A percentile compares a stretch with the other conserved stretches of the same genome.
phyloP scores from a whole-genome alignment of 1,140 invertebrate genomes.

The Semibalanus balanoides region DNA sequence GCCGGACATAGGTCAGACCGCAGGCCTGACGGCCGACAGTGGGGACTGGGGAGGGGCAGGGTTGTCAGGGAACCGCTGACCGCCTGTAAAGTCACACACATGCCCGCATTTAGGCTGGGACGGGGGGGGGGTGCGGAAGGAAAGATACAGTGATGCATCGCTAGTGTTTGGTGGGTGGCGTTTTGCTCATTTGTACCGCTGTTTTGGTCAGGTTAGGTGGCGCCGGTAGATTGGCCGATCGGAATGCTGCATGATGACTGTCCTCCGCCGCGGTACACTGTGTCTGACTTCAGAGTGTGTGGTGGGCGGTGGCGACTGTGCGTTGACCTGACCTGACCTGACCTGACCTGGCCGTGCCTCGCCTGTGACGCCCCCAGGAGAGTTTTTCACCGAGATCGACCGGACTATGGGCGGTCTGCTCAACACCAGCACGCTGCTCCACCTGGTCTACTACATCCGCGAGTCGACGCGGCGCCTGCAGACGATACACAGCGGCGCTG shows the following conservation, averaged over 20 bases:
- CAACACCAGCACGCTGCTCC: not conserved
- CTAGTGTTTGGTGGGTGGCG: too few species aligned
- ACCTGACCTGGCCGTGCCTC: not conserved
- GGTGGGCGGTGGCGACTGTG: not conserved
- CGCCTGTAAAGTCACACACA: too few species aligned
- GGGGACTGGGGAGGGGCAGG: too few species aligned
- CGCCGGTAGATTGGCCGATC: too few species aligned
- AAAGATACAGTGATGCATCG: not conserved
- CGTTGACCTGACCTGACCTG: not conserved
- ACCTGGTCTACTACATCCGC: conserved; percentile 3
- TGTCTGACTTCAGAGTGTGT: too few species aligned
- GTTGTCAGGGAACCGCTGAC: too few species aligned
- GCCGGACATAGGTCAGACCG: not conserved
- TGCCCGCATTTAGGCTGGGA: too few species aligned
- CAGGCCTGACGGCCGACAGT: too few species aligned
- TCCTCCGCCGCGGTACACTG: too few species aligned
- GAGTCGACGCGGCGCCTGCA: not conserved
- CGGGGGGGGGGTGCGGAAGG: not conserved
- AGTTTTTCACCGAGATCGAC: conserved; percentile 3
- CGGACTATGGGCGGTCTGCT: not conserved
- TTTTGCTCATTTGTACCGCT: too few species aligned
- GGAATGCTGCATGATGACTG: too few species aligned
- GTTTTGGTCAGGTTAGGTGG: too few species aligned
- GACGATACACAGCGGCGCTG: not conserved
- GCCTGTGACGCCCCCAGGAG: not conserved